These are phyloP conservation scores for Sceloporus undulatus DNA, from an alignment of 2,113 vertebrate genomes.

Conservation along the genomic window DNA sequence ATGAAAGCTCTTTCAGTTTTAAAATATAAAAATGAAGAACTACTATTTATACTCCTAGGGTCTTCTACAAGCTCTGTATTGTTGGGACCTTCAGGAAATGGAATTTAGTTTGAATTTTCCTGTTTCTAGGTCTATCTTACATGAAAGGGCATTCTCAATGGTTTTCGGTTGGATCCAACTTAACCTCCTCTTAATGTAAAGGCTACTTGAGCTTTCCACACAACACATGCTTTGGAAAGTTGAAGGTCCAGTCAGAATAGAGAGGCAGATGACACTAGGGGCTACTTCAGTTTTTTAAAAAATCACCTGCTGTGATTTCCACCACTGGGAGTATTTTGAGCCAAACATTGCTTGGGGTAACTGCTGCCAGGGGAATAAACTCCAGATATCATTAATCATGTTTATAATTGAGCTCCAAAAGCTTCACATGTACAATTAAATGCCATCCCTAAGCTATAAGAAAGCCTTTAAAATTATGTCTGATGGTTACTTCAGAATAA, in stretches of 20 bases:
- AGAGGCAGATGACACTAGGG: not conserved
- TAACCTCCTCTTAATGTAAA: not conserved
- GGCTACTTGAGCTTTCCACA: not conserved
- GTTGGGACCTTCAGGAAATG: not conserved
- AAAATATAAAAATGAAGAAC: slow-evolving; percentile 14
- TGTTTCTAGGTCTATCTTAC: slow-evolving; percentile 29
- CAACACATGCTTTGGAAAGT: not conserved
- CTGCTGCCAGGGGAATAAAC: not conserved
- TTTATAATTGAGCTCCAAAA: slow-evolving; percentile 50
- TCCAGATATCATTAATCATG: not conserved
- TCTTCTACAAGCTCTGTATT: slow-evolving; percentile 1
- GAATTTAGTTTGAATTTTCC: slow-evolving; percentile 3
- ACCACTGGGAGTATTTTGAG: not conserved
- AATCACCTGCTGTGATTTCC: not conserved
- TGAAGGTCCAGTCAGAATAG: not conserved
- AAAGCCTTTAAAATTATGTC: slow-evolving; percentile 68
- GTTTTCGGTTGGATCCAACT: slow-evolving; percentile 20
- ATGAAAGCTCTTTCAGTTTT: not conserved
- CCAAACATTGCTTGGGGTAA: not conserved
- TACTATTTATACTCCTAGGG: not conserved
- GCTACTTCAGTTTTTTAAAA: not conserved
- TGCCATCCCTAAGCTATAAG: not conserved
- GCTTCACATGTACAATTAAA: slow-evolving; percentile 48
- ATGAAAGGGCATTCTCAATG: slow-evolving; percentile 31
- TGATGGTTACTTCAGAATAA: slow-evolving; percentile 45